A percentile compares a stretch with the other conserved stretches of the same genome.
Conservation (phyloP, 1,140 invertebrate genomes). For the Nixonia krombeini region DNA sequence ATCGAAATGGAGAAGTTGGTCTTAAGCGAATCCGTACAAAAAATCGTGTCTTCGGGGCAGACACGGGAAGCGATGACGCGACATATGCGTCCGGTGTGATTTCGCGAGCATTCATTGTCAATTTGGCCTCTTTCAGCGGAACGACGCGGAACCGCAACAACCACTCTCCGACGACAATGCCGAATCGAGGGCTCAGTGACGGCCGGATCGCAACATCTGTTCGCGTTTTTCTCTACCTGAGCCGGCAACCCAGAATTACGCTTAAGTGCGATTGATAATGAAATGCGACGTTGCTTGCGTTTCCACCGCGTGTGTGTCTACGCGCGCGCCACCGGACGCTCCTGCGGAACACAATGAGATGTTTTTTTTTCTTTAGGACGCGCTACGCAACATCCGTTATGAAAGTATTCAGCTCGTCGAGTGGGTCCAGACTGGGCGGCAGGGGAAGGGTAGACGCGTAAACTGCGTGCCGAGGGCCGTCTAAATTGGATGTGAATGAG, state of each 20-base stretch:
- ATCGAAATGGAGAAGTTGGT: neutral
- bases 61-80: too few relatives aligned
- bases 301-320: constrained; percentile 21
- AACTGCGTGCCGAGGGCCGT: too few relatives aligned
- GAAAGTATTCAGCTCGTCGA: neutral
- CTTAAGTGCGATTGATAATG: constrained; percentile 49
- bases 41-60: too few relatives aligned
- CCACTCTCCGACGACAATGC: constrained; percentile 51
- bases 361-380: constrained; percentile 28
- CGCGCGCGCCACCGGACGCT: constrained; percentile 7
- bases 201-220: constrained; percentile 62
- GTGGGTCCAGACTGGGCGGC: too few relatives aligned
- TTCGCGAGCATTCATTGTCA: constrained; percentile 58
- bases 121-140: constrained; percentile 57
- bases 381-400: constrained; percentile 4
- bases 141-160: constrained; percentile 58
- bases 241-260: constrained; percentile 42
- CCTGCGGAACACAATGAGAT: constrained; percentile 16
- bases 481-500: too few relatives aligned
- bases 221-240: constrained; percentile 55
- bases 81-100: too few relatives aligned
- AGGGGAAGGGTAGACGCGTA: too few relatives aligned
- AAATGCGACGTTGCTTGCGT: constrained; percentile 35
- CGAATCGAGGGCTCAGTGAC: constrained; percentile 56
- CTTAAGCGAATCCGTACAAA: neutral